These are phyloP conservation scores for Hoplodrina blanda DNA, from an alignment of 2,888 invertebrate species.

Conservation along the genomic window DNA sequence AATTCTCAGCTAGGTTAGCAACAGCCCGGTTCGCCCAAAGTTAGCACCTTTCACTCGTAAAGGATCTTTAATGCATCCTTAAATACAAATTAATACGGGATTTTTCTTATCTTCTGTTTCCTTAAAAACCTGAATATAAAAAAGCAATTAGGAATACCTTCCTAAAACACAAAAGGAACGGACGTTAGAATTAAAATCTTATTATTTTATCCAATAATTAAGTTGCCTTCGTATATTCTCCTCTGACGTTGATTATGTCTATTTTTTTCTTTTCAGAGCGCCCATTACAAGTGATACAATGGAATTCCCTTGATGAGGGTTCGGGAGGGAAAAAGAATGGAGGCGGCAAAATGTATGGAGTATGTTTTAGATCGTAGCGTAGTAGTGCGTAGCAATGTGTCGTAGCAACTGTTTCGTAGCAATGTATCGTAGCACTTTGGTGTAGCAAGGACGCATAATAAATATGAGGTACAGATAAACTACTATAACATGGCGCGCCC, in stretches of 20 bases:
- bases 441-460: background rate
- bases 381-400: background rate
- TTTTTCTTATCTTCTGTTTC: slow-evolving; percentile 23
- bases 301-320: slow-evolving; percentile 84
- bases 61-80: slow-evolving; percentile 13
- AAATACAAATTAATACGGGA: slow-evolving; percentile 32
- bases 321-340: slow-evolving; percentile 58
- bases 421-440: background rate
- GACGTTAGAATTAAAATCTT: slow-evolving; percentile 62
- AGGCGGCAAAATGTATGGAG: slow-evolving; percentile 64
- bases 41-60: background rate
- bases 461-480: too few species aligned
- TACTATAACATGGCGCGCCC: too few species aligned
- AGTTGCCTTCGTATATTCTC: slow-evolving; percentile 64
- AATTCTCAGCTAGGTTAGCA: background rate
- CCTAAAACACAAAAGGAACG: slow-evolving; percentile 42
- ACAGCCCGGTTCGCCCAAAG: background rate
- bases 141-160: slow-evolving; percentile 50
- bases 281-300: slow-evolving; percentile 83
- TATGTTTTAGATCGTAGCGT: background rate
- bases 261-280: slow-evolving; percentile 76
- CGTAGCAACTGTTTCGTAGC: background rate
- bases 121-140: slow-evolving; percentile 25
- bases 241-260: slow-evolving; percentile 72
- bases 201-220: slow-evolving; percentile 68